These are phyloP conservation scores for Chloromyia formosa DNA, from an alignment of 2,888 invertebrate species.

Conservation along the genomic window DNA sequence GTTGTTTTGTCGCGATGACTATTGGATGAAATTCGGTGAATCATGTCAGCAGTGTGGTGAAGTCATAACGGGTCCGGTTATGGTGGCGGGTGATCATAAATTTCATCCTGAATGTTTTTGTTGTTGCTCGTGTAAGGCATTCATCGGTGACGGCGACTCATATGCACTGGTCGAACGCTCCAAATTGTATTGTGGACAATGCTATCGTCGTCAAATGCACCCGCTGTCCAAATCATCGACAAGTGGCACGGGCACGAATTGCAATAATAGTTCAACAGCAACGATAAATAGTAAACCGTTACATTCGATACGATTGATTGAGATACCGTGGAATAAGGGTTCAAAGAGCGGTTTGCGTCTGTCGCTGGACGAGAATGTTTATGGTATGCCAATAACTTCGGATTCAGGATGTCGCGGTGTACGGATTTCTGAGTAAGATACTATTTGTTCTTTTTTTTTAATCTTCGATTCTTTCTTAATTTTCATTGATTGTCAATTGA, in stretches of 20 bases:
- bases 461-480: not conserved
- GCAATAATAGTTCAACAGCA: not conserved
- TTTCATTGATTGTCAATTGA: not conserved
- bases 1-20: constrained; percentile 88
- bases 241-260: constrained; percentile 53
- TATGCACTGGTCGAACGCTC: constrained; percentile 92
- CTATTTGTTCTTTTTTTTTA: constrained; percentile 1
- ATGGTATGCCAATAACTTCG: constrained; percentile 51
- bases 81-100: constrained; percentile 94
- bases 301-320: constrained; percentile 86
- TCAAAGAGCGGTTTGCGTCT: constrained; percentile 72
- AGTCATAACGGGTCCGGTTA: constrained; percentile 80
- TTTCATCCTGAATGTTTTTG: constrained; percentile 97
- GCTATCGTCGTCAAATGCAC: constrained; percentile 78
- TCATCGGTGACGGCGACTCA: constrained; percentile 91
- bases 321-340: constrained; percentile 73
- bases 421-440: constrained; percentile 75
- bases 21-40: constrained; percentile 88
- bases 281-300: constrained; percentile 66
- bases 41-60: constrained; percentile 85
- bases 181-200: constrained; percentile 83
- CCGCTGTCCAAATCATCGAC: constrained; percentile 47
- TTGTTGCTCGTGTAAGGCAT: constrained; percentile 81
- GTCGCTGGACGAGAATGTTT: constrained; percentile 56
- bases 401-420: constrained; percentile 70